phyloP scores from a whole-genome alignment of 2,888 invertebrate genomes.

The Mantis religiosa region DNA sequence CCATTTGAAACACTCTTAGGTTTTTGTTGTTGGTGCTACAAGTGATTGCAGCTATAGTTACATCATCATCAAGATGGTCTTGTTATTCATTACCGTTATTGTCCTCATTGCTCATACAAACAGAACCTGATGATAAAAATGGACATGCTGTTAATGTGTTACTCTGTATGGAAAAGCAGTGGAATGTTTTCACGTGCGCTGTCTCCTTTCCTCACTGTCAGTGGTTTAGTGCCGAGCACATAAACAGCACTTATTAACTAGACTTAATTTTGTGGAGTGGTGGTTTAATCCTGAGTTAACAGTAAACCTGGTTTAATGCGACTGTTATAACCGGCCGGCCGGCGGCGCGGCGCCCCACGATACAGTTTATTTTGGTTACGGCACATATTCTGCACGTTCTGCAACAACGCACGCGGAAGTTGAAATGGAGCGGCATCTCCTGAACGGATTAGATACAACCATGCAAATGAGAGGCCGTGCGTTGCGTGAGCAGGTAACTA shows the following conservation, averaged over 20 bases:
- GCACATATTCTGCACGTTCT: background rate
- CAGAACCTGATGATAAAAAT: too few species aligned
- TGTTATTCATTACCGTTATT: too few species aligned
- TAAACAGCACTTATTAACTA: background rate
- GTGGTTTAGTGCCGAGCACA: background rate
- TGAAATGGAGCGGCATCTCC: background rate
- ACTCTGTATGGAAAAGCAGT: background rate
- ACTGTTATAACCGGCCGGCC: background rate
- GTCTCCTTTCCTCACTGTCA: background rate
- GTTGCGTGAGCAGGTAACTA: background rate
- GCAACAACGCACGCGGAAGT: background rate
- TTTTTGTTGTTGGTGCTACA: too few species aligned
- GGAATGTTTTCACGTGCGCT: background rate
- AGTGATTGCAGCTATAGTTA: too few species aligned
- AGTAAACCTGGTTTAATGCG: background rate
- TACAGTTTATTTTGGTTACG: background rate
- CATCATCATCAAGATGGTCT: too few species aligned
- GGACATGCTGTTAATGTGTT: too few species aligned
- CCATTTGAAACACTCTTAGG: too few species aligned
- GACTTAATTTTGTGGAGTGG: background rate
- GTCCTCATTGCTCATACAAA: too few species aligned
- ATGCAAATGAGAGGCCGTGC: background rate
- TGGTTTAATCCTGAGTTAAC: background rate
- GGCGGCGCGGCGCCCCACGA: background rate
- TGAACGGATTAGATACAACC: background rate